A percentile compares a stretch with the other conserved stretches of the same genome.
phyloP scores from a whole-genome alignment of 2,113 vertebrate genomes.

The Grallaria varia region DNA sequence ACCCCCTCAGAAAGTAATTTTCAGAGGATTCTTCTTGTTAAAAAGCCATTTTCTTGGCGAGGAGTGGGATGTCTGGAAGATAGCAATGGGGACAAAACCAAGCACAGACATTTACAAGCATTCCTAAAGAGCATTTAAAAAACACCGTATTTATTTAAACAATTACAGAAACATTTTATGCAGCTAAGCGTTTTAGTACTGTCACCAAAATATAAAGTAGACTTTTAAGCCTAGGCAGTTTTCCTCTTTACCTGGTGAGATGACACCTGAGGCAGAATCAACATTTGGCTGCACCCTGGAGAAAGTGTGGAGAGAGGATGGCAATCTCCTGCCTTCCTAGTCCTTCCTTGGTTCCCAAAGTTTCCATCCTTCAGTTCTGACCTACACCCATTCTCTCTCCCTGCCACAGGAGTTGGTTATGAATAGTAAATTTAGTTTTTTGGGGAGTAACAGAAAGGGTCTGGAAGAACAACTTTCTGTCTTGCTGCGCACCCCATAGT shows the following conservation, averaged over 20 bases:
- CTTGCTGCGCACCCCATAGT: fast-evolving
- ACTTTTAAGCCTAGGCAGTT: not conserved
- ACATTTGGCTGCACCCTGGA: not conserved
- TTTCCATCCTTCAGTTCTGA: not conserved
- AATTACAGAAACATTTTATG: constrained; percentile 52
- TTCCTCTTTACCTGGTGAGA: constrained; percentile 14
- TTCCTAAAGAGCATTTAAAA: constrained; percentile 61
- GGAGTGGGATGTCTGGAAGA: constrained; percentile 57
- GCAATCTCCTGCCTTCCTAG: not conserved
- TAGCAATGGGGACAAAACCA: constrained; percentile 40
- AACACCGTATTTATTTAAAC: constrained; percentile 58
- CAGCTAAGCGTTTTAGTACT: constrained; percentile 15
- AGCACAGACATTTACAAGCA: constrained; percentile 49
- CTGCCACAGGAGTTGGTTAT: not conserved
- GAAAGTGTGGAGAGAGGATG: not conserved
- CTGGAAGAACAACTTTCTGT: not conserved
- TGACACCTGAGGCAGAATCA: not conserved
- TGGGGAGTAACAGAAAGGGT: not conserved
- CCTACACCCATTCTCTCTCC: not conserved
- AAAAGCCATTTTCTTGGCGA: constrained; percentile 67
- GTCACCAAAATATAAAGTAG: constrained; percentile 19
- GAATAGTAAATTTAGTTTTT: not conserved
- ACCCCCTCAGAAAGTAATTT: constrained; percentile 60
- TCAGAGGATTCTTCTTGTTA: constrained; percentile 69
- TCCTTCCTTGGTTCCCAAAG: not conserved